A percentile compares a stretch with the other conserved stretches of the same genome.
Evolutionary conservation across 1,140 invertebrate genomes (phyloP).

Genomic region (Drosophila rufa): DNA sequence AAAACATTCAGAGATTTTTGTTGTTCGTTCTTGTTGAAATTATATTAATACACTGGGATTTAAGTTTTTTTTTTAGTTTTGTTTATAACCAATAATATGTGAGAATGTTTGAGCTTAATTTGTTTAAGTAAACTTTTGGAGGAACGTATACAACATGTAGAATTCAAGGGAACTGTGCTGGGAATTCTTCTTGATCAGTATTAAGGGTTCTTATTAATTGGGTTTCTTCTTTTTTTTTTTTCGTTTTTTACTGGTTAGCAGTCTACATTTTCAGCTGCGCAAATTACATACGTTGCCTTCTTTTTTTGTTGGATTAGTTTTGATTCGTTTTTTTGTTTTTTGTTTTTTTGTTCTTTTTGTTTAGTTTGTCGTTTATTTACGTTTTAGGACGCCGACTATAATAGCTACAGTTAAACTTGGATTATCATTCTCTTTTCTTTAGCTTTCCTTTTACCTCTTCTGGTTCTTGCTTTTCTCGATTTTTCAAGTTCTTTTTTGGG

Average conservation of each 20-base stretch:
- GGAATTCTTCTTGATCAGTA: constrained; percentile 49
- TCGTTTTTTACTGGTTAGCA: constrained; percentile 25
- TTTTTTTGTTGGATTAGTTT: constrained; percentile 56
- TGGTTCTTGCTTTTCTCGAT: constrained; percentile 10
- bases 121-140: constrained; percentile 55
- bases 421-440: constrained; percentile 24
- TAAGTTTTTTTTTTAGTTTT: constrained; percentile 19
- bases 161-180: constrained; percentile 32
- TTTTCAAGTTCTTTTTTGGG: constrained; percentile 20
- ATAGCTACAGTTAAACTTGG: constrained; percentile 63
- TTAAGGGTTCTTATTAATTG: constrained; percentile 34
- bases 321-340: constrained; percentile 38
- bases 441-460: constrained; percentile 11
- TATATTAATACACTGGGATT: constrained; percentile 62
- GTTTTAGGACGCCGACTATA: constrained; percentile 56
- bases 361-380: constrained; percentile 35
- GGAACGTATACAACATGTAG: constrained; percentile 62
- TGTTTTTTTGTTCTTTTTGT: background rate
- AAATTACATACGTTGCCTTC: constrained; percentile 28
- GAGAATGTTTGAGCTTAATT: constrained; percentile 19
- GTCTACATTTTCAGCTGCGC: constrained; percentile 42
- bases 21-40: constrained; percentile 6
- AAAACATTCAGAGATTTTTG: constrained; percentile 28
- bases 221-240: background rate
- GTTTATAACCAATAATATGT: constrained; percentile 20